A percentile compares a stretch with the other conserved stretches of the same genome.
phyloP scores from a whole-genome alignment of 2,113 vertebrate genomes.

The Grammomys dolichurus region DNA sequence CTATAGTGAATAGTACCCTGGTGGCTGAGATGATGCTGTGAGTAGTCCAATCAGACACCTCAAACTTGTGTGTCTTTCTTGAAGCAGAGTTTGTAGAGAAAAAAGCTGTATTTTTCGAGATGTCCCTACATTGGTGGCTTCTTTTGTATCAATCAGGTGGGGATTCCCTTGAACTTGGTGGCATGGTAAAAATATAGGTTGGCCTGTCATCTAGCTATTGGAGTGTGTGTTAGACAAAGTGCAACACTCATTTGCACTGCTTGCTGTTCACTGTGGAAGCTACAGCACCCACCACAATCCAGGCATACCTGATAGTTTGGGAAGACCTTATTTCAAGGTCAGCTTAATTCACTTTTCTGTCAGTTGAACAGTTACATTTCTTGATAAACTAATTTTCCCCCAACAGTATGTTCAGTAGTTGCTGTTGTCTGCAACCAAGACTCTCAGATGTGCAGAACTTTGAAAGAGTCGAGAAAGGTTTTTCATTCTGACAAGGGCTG shows the following conservation, averaged over 20 bases:
- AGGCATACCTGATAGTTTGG: neutral
- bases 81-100: neutral
- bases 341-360: neutral
- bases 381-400: neutral
- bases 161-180: fast-evolving
- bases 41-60: neutral
- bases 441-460: no score
- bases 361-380: neutral
- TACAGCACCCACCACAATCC: neutral
- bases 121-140: neutral
- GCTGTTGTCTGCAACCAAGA: slow-evolving; percentile 28
- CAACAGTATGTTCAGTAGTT: neutral
- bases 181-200: no score
- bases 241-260: fast-evolving
- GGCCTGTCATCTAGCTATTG: fast-evolving
- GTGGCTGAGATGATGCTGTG: fast-evolving
- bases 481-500: slow-evolving; percentile 1
- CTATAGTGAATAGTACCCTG: neutral
- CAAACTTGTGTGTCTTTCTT: neutral
- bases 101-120: neutral
- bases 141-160: neutral
- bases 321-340: neutral
- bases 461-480: neutral
- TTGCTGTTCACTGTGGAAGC: neutral
- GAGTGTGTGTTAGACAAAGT: fast-evolving